Percentiles rank a stretch among this genome's conserved stretches.
Evolutionary conservation across 2,113 vertebrate species (phyloP).

Genomic region (Litocranius walleri): DNA sequence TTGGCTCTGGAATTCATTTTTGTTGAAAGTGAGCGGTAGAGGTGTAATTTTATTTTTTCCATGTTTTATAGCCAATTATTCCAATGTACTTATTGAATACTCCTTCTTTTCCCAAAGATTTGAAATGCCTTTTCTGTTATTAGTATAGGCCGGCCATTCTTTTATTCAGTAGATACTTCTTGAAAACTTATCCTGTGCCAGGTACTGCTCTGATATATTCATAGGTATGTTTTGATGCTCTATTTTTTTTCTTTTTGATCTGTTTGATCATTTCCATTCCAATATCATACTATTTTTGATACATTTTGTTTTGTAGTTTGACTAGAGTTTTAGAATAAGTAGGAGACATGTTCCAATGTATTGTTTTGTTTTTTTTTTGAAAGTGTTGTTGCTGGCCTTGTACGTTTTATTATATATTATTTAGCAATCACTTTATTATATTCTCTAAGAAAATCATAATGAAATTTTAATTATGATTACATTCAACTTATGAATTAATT

Average conservation of each 20-base stretch:
- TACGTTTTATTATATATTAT: neutral
- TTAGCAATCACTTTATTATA: neutral
- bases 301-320: conserved; percentile 7
- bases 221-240: neutral
- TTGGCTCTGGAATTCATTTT: neutral
- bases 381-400: neutral
- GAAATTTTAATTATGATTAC: neutral
- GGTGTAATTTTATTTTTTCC: neutral
- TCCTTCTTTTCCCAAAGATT: neutral
- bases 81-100: neutral
- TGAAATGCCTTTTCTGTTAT: neutral
- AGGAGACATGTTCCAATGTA: neutral
- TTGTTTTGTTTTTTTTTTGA: neutral
- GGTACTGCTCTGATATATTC: neutral
- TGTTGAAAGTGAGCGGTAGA: neutral
- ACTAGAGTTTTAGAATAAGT: neutral
- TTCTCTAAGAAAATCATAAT: neutral
- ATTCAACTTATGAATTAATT: neutral
- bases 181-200: neutral
- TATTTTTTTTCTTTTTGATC: neutral
- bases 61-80: neutral
- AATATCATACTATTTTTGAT: neutral
- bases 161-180: neutral
- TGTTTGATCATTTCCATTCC: neutral
- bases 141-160: neutral